These are phyloP conservation scores for Pollenia griseotomentosa DNA, from an alignment of 2,888 invertebrate species.

Conservation along the genomic window DNA sequence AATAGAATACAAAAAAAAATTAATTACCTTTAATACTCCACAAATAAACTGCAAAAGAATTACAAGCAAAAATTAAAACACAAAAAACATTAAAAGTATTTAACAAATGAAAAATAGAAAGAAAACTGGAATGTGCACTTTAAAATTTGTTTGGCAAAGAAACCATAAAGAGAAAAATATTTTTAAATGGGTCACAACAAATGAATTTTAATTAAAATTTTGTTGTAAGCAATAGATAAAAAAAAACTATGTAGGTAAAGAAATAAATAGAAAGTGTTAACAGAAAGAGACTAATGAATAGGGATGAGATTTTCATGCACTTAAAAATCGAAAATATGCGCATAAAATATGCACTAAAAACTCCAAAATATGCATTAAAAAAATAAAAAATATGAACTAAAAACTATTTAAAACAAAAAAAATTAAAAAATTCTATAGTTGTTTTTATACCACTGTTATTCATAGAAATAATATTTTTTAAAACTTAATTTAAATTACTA, in stretches of 20 bases:
- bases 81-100: neutral
- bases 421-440: too few relatives aligned
- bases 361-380: too few relatives aligned
- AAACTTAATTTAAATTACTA: too few relatives aligned
- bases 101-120: neutral
- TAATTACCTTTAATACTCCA: conserved; percentile 64
- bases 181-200: conserved; percentile 7
- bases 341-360: too few relatives aligned
- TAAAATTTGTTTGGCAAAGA: conserved; percentile 26
- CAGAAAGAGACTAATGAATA: neutral
- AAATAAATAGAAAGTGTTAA: neutral
- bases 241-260: neutral
- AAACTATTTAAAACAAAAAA: too few relatives aligned
- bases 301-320: too few relatives aligned
- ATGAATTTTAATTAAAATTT: conserved; percentile 35
- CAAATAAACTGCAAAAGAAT: conserved; percentile 44
- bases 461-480: too few relatives aligned
- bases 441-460: too few relatives aligned
- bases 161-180: conserved; percentile 7
- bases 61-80: conserved; percentile 14
- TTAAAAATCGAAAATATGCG: too few relatives aligned
- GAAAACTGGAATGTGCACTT: conserved; percentile 29
- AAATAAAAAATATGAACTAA: too few relatives aligned
- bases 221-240: neutral
- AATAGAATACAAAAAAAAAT: conserved; percentile 35